A percentile compares a stretch with the other conserved stretches of the same genome.
phyloP scores from a whole-genome alignment of 2,797 vertebrate genomes.

The Parambassis ranga region DNA sequence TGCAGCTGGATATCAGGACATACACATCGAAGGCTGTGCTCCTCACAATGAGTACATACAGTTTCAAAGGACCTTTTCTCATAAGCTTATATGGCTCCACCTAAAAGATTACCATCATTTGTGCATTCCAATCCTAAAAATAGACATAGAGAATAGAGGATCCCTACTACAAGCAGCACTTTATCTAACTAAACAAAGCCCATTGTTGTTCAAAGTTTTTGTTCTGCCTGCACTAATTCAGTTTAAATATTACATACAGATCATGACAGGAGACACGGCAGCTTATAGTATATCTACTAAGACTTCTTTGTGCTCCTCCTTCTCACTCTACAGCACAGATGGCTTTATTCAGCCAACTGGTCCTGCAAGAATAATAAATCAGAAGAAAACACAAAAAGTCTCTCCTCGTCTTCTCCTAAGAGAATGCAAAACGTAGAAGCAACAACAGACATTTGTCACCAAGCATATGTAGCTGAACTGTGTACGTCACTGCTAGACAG shows the following conservation, averaged over 20 bases:
- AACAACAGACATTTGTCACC: conserved; percentile 30
- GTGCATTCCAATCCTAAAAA: conserved; percentile 61
- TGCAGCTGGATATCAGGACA: conserved; percentile 23
- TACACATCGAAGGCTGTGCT: conserved; percentile 7
- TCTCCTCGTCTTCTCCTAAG: conserved; percentile 10
- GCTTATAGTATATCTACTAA: conserved; percentile 21
- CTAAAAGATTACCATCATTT: conserved; percentile 63
- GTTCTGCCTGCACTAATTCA: neutral
- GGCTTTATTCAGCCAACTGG: conserved; percentile 53
- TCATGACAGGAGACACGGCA: conserved; percentile 9
- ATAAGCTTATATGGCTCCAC: conserved; percentile 53
- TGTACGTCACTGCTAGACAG: conserved; percentile 36
- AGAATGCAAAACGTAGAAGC: conserved; percentile 15
- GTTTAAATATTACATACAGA: conserved; percentile 31
- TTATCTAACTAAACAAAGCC: conserved; percentile 36
- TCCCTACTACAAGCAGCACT: conserved; percentile 39
- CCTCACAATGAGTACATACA: conserved; percentile 32
- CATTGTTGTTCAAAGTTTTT: conserved; percentile 34
- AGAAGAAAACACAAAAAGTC: conserved; percentile 30
- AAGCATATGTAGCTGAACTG: neutral
- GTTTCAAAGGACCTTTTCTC: conserved; percentile 44
- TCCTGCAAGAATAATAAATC: conserved; percentile 51
- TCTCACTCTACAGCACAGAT: conserved; percentile 52
- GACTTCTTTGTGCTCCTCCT: conserved; percentile 45
- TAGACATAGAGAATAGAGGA: conserved; percentile 58